Percentiles rank a stretch among this genome's conserved stretches.
Evolutionary conservation across 2,888 invertebrate species (phyloP).

Genomic region (Chydorus sphaericus): DNA sequence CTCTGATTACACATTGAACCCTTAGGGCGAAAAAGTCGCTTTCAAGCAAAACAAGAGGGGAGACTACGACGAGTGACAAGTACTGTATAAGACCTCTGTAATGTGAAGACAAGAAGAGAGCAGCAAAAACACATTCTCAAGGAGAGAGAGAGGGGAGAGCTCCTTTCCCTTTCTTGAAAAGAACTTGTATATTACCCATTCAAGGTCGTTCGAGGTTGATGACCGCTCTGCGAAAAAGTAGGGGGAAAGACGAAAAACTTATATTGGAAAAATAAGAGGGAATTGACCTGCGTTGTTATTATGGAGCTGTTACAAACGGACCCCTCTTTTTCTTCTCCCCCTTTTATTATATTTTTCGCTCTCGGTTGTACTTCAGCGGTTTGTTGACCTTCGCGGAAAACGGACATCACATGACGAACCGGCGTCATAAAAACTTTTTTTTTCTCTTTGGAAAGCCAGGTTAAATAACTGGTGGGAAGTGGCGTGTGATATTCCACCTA

Average conservation of each 20-base stretch:
- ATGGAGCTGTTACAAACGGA: neutral
- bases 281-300: conserved; percentile 1
- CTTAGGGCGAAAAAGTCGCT: no score
- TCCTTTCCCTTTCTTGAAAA: neutral
- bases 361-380: neutral
- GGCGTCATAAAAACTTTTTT: neutral
- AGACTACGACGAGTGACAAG: neutral
- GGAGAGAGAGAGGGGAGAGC: no score
- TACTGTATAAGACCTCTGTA: neutral
- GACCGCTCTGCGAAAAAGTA: neutral
- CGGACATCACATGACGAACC: no score
- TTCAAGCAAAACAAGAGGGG: neutral
- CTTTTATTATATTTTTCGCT: neutral
- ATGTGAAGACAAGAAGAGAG: neutral
- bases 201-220: conserved; percentile 1
- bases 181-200: neutral
- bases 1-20: neutral
- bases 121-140: neutral
- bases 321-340: neutral
- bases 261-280: no score
- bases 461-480: conserved; percentile 3
- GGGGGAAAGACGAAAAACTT: no score
- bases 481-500: conserved; percentile 1
- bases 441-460: neutral
- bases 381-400: no score